Evolutionary conservation across 2,797 vertebrate species (phyloP).

Genomic region (Rhinoraja longicauda): DNA sequence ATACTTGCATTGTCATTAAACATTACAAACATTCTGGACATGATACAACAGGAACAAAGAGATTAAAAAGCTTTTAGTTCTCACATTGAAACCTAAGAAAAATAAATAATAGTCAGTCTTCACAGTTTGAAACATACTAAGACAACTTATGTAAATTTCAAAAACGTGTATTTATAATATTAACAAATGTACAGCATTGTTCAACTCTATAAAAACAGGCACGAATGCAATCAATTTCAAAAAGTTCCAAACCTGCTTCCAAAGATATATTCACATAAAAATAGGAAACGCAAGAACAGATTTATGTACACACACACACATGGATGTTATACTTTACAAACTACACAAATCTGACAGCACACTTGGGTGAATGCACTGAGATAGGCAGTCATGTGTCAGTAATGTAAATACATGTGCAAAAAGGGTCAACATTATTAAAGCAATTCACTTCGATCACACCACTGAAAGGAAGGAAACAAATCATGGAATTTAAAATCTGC

Average conservation of each 20-base stretch:
- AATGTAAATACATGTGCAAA: background rate
- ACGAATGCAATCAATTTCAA: background rate
- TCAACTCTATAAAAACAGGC: conserved; percentile 4
- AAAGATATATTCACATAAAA: conserved; percentile 37
- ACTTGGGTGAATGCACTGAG: background rate
- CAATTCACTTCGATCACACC: background rate
- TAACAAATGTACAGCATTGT: conserved; percentile 34
- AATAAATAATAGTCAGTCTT: conserved; percentile 34
- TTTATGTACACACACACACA: conserved; percentile 33
- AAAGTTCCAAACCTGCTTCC: conserved; percentile 10
- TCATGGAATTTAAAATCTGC: background rate
- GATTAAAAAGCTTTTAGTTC: conserved; percentile 15
- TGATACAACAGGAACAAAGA: conserved; percentile 21
- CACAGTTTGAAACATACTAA: conserved; percentile 25
- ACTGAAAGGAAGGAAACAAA: background rate
- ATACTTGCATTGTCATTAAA: background rate
- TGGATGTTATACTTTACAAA: conserved; percentile 16
- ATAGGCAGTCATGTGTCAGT: too few species aligned
- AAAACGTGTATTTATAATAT: conserved; percentile 34
- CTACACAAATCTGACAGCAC: background rate
- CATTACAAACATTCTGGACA: background rate
- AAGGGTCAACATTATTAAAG: background rate
- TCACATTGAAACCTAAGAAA: conserved; percentile 22
- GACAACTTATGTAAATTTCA: conserved; percentile 11
- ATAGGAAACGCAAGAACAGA: conserved; percentile 18